These are phyloP conservation scores for Sitta europaea DNA, from an alignment of 2,113 vertebrate species.

Conservation along the genomic window DNA sequence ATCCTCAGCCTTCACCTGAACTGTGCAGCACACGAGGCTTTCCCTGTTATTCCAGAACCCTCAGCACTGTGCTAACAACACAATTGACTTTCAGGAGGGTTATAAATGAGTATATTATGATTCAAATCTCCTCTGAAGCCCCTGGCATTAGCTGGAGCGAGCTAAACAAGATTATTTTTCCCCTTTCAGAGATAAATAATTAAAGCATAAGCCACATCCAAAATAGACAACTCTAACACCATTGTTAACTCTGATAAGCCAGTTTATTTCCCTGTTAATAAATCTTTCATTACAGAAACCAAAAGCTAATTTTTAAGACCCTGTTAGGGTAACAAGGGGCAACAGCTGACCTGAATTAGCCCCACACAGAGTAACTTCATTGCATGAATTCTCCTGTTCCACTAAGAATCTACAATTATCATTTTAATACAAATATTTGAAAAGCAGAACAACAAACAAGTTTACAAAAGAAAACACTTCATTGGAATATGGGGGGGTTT, in stretches of 20 bases:
- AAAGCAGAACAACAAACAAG: neutral
- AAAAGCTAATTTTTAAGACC: neutral
- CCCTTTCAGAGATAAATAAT: conserved; percentile 9
- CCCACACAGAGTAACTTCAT: neutral
- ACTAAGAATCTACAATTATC: neutral
- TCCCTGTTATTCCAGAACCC: neutral
- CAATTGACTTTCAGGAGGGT: neutral
- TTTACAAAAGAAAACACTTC: neutral
- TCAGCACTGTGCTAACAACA: neutral
- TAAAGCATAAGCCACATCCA: neutral
- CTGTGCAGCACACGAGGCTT: neutral
- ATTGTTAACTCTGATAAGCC: neutral
- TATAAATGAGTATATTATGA: neutral
- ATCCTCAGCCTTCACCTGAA: neutral
- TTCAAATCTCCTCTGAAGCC: neutral
- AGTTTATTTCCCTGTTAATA: conserved; percentile 20
- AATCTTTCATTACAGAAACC: neutral
- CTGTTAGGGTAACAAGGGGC: too few relatives aligned
- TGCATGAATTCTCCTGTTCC: neutral
- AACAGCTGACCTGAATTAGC: neutral
- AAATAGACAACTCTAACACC: neutral
- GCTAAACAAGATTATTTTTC: neutral
- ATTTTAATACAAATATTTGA: neutral
- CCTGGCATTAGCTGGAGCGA: neutral
- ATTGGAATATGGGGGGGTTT: accelerated